phyloP scores from a whole-genome alignment of 2,113 vertebrate species.

The Pollimyrus isidori region DNA sequence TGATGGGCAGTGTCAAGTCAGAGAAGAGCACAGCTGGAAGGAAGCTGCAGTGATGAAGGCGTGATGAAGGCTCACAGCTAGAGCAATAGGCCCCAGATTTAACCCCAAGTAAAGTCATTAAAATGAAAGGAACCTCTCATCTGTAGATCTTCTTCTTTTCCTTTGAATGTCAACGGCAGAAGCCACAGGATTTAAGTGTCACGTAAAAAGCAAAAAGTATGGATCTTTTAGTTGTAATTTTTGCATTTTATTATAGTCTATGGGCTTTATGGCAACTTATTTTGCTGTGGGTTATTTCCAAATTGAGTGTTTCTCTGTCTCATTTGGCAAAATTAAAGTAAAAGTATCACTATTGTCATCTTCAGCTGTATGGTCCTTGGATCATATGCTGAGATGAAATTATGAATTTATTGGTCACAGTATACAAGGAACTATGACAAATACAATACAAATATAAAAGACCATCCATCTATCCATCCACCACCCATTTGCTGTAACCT shows the following conservation, averaged over 20 bases:
- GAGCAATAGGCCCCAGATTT: neutral
- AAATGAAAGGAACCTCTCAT: neutral
- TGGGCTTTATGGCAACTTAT: neutral
- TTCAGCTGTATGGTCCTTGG: neutral
- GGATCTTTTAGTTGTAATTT: neutral
- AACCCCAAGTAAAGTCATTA: neutral
- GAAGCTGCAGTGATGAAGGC: neutral
- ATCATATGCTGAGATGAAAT: too few species aligned
- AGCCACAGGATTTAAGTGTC: neutral
- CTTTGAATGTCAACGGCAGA: neutral
- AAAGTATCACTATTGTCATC: neutral
- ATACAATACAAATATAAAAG: too few species aligned
- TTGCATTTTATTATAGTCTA: neutral
- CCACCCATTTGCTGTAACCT: too few species aligned
- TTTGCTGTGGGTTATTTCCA: neutral
- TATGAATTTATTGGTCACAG: too few species aligned
- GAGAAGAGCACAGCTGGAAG: neutral
- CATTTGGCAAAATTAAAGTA: neutral
- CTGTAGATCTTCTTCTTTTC: neutral
- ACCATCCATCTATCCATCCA: too few species aligned
- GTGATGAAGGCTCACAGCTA: neutral
- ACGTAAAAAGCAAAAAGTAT: neutral
- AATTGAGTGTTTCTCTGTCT: neutral
- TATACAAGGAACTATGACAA: too few species aligned
- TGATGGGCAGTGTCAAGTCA: neutral